These are phyloP conservation scores for Vipera ursinii DNA, from an alignment of 2,797 vertebrate species.

Conservation along the genomic window DNA sequence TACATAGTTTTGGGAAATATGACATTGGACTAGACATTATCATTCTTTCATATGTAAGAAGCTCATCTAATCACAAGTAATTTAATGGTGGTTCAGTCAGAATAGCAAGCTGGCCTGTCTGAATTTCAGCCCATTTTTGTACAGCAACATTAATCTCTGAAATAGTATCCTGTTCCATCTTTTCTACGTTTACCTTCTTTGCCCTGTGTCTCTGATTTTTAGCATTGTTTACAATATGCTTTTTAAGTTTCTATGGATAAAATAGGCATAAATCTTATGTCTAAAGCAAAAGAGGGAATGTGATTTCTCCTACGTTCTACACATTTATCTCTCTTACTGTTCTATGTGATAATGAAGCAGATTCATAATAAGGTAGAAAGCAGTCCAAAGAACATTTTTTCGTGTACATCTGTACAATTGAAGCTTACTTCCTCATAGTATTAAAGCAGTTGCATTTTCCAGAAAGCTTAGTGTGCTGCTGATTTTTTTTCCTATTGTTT, in stretches of 20 bases:
- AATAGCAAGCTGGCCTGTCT: not conserved
- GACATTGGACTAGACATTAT: not conserved
- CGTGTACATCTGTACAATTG: not conserved
- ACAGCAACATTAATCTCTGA: not conserved
- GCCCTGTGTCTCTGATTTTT: not conserved
- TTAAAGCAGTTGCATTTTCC: not conserved
- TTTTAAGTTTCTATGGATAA: not conserved
- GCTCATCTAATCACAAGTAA: too few species aligned
- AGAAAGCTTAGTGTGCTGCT: not conserved
- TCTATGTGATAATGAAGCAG: not conserved
- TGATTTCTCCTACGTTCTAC: not conserved
- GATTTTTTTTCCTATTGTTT: not conserved
- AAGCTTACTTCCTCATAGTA: not conserved
- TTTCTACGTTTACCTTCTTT: not conserved
- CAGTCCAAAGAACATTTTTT: not conserved
- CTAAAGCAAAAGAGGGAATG: not conserved
- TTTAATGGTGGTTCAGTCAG: not conserved
- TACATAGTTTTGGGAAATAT: not conserved
- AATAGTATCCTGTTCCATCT: not conserved
- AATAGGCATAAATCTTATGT: not conserved
- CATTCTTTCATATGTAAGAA: constrained; percentile 7
- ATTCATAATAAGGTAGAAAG: not conserved
- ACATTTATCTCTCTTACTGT: not conserved
- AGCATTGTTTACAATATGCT: not conserved
- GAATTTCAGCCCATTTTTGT: not conserved